phyloP scores from a whole-genome alignment of 2,888 invertebrate genomes.

The Ephialtes manifestator region DNA sequence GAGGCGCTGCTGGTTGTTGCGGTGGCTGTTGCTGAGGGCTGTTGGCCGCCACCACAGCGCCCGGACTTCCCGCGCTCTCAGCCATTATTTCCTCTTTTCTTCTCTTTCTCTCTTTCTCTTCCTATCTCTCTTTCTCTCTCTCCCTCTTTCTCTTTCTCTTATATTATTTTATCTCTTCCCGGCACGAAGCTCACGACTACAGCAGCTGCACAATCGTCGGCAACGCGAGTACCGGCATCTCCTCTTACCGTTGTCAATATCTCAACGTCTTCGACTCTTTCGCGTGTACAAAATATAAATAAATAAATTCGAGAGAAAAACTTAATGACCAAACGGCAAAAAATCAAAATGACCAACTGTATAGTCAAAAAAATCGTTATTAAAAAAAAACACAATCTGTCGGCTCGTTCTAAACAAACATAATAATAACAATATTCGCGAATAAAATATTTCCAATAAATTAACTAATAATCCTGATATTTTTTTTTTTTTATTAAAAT shows the following conservation, averaged over 20 bases:
- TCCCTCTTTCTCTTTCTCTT: constrained; percentile 7
- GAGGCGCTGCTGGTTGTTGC: constrained; percentile 74
- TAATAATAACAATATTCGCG: constrained; percentile 12
- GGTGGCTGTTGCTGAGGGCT: constrained; percentile 81
- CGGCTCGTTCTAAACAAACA: constrained; percentile 9
- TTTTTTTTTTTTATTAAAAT: constrained; percentile 11
- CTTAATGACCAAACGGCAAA: not conserved
- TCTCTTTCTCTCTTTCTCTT: constrained; percentile 48
- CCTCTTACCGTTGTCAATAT: constrained; percentile 45
- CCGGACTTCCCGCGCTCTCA: constrained; percentile 83
- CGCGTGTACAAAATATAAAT: not conserved
- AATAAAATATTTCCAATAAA: constrained; percentile 49
- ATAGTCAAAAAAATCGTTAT: constrained; percentile 19
- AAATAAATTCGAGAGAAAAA: constrained; percentile 1
- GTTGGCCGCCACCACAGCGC: constrained; percentile 78
- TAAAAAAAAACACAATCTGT: not conserved
- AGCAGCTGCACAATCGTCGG: constrained; percentile 32
- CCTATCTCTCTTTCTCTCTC: not conserved
- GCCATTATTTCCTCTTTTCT: constrained; percentile 79
- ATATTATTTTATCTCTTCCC: constrained; percentile 10
- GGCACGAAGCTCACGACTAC: constrained; percentile 46
- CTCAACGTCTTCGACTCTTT: constrained; percentile 26
- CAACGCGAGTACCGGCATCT: constrained; percentile 51
- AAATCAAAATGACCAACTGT: constrained; percentile 9
- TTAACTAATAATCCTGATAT: constrained; percentile 49